A percentile compares a stretch with the other conserved stretches of the same genome.
Evolutionary conservation across 2,888 invertebrate species (phyloP).

Genomic region (Drosophila formosana): DNA sequence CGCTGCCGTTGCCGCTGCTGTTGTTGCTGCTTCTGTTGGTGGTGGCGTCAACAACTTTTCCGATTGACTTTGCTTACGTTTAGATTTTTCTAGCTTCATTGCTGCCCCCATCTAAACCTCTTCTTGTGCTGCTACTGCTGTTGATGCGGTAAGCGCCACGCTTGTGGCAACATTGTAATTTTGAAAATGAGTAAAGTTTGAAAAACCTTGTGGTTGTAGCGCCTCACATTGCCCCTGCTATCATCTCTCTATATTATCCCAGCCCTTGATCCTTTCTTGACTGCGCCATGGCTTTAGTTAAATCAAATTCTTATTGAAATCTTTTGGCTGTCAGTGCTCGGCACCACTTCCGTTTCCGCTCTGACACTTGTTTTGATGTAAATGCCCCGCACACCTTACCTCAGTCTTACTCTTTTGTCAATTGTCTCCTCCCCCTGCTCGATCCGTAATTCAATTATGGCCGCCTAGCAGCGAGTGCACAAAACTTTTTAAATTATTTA

Average conservation of each 20-base stretch:
- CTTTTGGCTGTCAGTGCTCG: constrained; percentile 41
- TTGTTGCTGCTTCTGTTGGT: constrained; percentile 35
- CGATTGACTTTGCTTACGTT: constrained; percentile 82
- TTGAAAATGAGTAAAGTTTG: constrained; percentile 83
- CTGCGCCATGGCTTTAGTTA: constrained; percentile 63
- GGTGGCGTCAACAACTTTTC: constrained; percentile 75
- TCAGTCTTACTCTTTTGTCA: not conserved
- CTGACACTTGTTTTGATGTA: constrained; percentile 75
- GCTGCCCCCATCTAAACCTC: constrained; percentile 9
- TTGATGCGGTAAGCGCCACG: constrained; percentile 65
- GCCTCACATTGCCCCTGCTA: constrained; percentile 1
- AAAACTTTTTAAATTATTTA: constrained; percentile 75
- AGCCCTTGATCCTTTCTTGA: constrained; percentile 32
- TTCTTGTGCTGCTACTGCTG: constrained; percentile 1
- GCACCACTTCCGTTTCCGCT: constrained; percentile 75
- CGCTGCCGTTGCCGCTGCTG: constrained; percentile 3
- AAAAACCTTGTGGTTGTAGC: constrained; percentile 73
- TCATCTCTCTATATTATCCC: not conserved
- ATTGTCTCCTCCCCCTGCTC: not conserved
- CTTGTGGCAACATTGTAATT: constrained; percentile 83
- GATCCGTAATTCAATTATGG: constrained; percentile 61
- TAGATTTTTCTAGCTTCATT: constrained; percentile 76
- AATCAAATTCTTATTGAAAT: constrained; percentile 78
- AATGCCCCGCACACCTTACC: not conserved
- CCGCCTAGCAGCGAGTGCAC: constrained; percentile 55